Percentiles rank a stretch among this genome's conserved stretches.
Conservation (phyloP, 2,113 vertebrate species). For the Hucho hucho region DNA sequence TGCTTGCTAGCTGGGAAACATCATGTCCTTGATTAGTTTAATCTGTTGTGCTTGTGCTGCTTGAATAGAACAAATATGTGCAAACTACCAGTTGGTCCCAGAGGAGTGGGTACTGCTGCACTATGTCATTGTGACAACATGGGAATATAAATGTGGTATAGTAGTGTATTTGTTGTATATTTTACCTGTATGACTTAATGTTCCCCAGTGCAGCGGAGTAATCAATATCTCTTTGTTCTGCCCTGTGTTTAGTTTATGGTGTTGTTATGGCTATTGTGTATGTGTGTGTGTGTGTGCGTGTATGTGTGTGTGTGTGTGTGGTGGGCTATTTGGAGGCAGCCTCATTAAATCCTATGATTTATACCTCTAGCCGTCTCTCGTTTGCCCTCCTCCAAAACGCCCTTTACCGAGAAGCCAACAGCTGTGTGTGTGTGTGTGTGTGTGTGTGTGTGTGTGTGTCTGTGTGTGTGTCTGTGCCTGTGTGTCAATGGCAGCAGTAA, state of each 20-base stretch:
- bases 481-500: constrained; percentile 17
- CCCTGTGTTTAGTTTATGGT: constrained; percentile 36
- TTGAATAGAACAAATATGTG: too few relatives aligned
- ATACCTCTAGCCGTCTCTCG: constrained; percentile 47
- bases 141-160: constrained; percentile 40
- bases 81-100: too few relatives aligned
- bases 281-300: constrained; percentile 31
- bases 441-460: not conserved
- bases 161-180: constrained; percentile 44
- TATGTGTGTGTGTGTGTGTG: not conserved
- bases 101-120: not conserved
- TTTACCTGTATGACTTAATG: constrained; percentile 47
- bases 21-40: too few relatives aligned
- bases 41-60: too few relatives aligned
- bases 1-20: too few relatives aligned
- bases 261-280: constrained; percentile 46
- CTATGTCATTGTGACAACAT: constrained; percentile 37
- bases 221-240: constrained; percentile 52
- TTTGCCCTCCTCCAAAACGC: not conserved
- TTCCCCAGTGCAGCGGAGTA: constrained; percentile 49
- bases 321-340: constrained; percentile 26
- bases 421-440: constrained; percentile 11
- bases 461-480: too few relatives aligned
- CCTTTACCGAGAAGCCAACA: constrained; percentile 40
- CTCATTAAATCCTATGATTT: constrained; percentile 67